A percentile compares a stretch with the other conserved stretches of the same genome.
phyloP scores from a whole-genome alignment of 1,140 invertebrate genomes.

The Calephelis virginiensis region DNA sequence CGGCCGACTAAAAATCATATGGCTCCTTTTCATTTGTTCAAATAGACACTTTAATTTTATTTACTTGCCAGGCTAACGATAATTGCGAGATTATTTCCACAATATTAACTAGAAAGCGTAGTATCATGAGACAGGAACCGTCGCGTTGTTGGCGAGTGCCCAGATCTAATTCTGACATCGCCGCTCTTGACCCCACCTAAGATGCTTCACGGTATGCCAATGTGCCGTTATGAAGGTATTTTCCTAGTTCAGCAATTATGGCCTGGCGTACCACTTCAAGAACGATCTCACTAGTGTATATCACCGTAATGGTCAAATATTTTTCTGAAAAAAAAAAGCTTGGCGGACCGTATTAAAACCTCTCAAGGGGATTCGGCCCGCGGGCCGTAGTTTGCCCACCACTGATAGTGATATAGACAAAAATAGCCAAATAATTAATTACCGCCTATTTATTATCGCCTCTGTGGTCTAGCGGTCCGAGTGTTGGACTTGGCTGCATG shows the following conservation, averaged over 20 bases:
- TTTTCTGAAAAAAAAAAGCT: no score
- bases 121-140: slow-evolving; percentile 24
- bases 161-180: slow-evolving; percentile 68
- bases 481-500: no score
- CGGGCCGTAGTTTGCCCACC: no score
- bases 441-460: no score
- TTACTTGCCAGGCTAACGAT: not conserved
- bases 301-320: no score
- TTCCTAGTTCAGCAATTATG: not conserved
- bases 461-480: no score
- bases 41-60: not conserved
- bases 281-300: no score
- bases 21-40: not conserved
- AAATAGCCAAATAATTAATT: no score
- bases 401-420: no score
- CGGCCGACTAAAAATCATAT: not conserved
- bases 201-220: slow-evolving; percentile 50
- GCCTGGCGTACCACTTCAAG: not conserved
- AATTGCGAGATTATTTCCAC: not conserved
- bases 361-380: no score
- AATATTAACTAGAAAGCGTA: slow-evolving; percentile 3
- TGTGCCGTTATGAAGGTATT: slow-evolving; percentile 36
- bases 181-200: slow-evolving; percentile 69
- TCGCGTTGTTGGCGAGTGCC: slow-evolving; percentile 50
- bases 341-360: no score